Base-by-base conservation (phyloP, 1,140 invertebrate genomes). In the Ditylenchus dipsaci region DNA sequence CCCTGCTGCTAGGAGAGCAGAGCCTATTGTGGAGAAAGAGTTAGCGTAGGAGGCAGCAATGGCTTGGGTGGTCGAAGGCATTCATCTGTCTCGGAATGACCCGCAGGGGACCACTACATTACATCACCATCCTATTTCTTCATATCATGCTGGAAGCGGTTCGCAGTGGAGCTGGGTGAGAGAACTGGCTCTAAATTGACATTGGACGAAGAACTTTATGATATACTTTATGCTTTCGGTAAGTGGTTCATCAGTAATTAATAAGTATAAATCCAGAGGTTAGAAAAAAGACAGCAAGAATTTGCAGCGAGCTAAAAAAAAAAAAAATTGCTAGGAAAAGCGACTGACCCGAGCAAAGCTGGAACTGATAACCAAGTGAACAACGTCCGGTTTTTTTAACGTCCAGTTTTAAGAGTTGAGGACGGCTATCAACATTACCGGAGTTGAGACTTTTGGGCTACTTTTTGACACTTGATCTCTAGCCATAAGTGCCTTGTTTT, bases 121-220 rank as follows among this genome's bases (percentile, higher is more conserved):
- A 13, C 59, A 61, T 27, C 29, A 23, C 53, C 59, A 61, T 27
- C 49, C 49, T 8, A 19, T 19, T 21, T 26, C n/a, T 19, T 26
- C n/a, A 21, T 53, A 21, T 53, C n/a, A 26, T 21, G n/a, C 23
- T 3, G 29, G 19, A 21, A 33, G 59, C n/a, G 38, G 38, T 1
- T 61, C 59, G 29, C 59, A 61, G 29, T 43, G n/a, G 19, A 61
- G n/a, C 8, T 61, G 29, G 59, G 74, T 26, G 81, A 81, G 5
- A 63, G 75, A 5, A 70, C 79, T 0, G 69, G 71, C 11, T 78
- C 75, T 17, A 81, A 81, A 64, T 29, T 81, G 11, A 81, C 79
- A 1, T 57, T 81, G 9, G 79, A 81, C 19, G 79, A 81, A 59
- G 79, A 81, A 47, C 67, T 81, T 29, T 81, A 77, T 29, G 79